Percentiles rank a stretch among this genome's conserved stretches.
Evolutionary conservation across 2,888 invertebrate genomes (phyloP).

Genomic region (Drosophila neonasuta): DNA sequence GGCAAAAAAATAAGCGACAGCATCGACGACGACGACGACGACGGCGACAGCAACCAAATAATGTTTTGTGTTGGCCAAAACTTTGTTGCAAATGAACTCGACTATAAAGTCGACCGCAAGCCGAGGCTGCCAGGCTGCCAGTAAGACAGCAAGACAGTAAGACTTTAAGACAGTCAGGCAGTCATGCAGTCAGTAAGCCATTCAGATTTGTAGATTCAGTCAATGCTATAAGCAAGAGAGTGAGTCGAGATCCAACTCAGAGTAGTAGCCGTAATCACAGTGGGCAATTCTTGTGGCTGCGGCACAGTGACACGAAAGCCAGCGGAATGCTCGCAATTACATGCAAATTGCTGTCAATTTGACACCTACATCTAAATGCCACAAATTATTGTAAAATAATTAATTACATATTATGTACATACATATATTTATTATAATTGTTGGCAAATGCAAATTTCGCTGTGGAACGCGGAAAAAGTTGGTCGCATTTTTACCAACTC

Average conservation of each 20-base stretch:
- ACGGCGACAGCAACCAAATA: slow-evolving; percentile 41
- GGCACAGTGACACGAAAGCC: slow-evolving; percentile 37
- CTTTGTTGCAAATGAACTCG: slow-evolving; percentile 57
- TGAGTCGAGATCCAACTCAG: slow-evolving; percentile 22
- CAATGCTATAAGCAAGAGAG: slow-evolving; percentile 13
- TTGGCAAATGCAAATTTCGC: neutral
- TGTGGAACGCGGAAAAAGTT: slow-evolving; percentile 16
- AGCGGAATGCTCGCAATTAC: slow-evolving; percentile 11
- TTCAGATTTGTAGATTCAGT: slow-evolving; percentile 28
- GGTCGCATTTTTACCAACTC: slow-evolving; percentile 8
- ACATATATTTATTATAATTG: neutral
- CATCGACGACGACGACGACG: slow-evolving; percentile 6
- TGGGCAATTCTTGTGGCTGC: slow-evolving; percentile 33
- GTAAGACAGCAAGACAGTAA: no score
- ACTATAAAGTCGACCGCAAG: slow-evolving; percentile 57
- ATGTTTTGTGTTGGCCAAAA: slow-evolving; percentile 55
- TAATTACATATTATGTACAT: neutral
- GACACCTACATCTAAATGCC: slow-evolving; percentile 14
- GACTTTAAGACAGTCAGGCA: no score
- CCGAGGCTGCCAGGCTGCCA: slow-evolving; percentile 4
- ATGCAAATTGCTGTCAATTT: slow-evolving; percentile 19
- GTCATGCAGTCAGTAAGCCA: neutral
- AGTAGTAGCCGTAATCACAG: slow-evolving; percentile 40
- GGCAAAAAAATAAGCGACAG: slow-evolving; percentile 45
- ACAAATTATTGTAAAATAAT: slow-evolving; percentile 5